phyloP scores from a whole-genome alignment of 2,888 invertebrate species.

The Scrobipalpa atriplicella region DNA sequence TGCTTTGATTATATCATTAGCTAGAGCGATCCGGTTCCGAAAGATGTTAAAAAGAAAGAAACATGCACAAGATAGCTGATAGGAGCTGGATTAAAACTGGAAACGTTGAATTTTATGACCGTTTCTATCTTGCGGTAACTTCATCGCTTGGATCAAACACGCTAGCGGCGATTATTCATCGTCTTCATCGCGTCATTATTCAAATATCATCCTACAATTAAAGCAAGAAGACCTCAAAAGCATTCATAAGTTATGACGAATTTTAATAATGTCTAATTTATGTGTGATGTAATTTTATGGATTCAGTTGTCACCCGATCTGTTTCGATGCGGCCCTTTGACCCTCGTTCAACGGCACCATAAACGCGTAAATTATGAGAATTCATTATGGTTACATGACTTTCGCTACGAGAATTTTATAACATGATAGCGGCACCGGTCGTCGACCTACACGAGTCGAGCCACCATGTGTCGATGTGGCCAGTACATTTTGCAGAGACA shows the following conservation, averaged over 20 bases:
- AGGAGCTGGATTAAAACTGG: slow-evolving; percentile 38
- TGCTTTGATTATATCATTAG: slow-evolving; percentile 45
- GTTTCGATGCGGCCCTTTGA: slow-evolving; percentile 38
- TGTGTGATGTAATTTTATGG: background rate
- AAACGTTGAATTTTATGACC: slow-evolving; percentile 40
- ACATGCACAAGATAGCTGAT: slow-evolving; percentile 40
- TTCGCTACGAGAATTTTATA: slow-evolving; percentile 64
- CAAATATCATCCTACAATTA: slow-evolving; percentile 1
- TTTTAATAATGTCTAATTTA: background rate
- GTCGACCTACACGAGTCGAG: slow-evolving; percentile 62
- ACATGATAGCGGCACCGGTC: slow-evolving; percentile 64
- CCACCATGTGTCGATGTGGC: slow-evolving; percentile 42
- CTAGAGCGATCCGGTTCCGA: slow-evolving; percentile 40
- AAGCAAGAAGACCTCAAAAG: slow-evolving; percentile 3
- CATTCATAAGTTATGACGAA: background rate
- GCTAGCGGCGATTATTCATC: background rate
- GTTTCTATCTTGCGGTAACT: slow-evolving; percentile 17
- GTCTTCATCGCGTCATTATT: background rate
- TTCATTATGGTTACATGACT: slow-evolving; percentile 51
- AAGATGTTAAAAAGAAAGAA: slow-evolving; percentile 42
- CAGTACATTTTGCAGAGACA: slow-evolving; percentile 61
- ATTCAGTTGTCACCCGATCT: background rate
- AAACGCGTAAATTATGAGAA: slow-evolving; percentile 38
- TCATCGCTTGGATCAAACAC: background rate
- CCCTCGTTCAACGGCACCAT: slow-evolving; percentile 31